Evolutionary conservation across 2,888 invertebrate species (phyloP).

Genomic region (Nasonia oneida): DNA sequence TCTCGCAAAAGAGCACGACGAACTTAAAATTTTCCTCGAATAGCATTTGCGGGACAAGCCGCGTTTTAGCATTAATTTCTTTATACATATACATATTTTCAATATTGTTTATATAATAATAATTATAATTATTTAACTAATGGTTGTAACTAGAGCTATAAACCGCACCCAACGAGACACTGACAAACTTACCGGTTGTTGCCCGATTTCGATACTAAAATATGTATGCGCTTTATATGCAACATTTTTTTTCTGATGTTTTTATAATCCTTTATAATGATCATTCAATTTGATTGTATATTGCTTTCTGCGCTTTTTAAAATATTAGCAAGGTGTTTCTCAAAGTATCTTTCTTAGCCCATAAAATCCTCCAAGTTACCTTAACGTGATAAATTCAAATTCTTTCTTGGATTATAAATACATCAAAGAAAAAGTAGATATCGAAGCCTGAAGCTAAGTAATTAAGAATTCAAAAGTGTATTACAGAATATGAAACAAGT

Average conservation of each 20-base stretch:
- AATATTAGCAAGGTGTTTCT: not conserved
- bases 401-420: not conserved
- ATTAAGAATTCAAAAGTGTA: not conserved
- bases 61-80: conserved; percentile 54
- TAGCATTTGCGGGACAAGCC: conserved; percentile 45
- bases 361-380: not conserved
- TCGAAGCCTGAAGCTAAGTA: not conserved
- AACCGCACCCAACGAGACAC: conserved; percentile 70
- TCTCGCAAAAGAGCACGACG: conserved; percentile 20
- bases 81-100: conserved; percentile 63
- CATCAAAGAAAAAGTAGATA: not conserved
- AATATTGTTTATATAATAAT: conserved; percentile 58
- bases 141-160: conserved; percentile 63
- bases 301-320: conserved; percentile 9
- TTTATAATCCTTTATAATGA: not conserved
- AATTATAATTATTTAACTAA: conserved; percentile 62
- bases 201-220: conserved; percentile 15
- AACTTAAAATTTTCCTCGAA: conserved; percentile 9
- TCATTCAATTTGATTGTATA: conserved; percentile 8
- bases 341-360: not conserved
- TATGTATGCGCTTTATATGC: not conserved
- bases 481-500: not conserved
- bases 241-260: not conserved
- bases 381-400: not conserved
- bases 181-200: conserved; percentile 64